Percentiles rank a stretch among this genome's conserved stretches.
Conservation (phyloP, 64 coral and sea anemone species). For the Dendronephthya gigantea region DNA sequence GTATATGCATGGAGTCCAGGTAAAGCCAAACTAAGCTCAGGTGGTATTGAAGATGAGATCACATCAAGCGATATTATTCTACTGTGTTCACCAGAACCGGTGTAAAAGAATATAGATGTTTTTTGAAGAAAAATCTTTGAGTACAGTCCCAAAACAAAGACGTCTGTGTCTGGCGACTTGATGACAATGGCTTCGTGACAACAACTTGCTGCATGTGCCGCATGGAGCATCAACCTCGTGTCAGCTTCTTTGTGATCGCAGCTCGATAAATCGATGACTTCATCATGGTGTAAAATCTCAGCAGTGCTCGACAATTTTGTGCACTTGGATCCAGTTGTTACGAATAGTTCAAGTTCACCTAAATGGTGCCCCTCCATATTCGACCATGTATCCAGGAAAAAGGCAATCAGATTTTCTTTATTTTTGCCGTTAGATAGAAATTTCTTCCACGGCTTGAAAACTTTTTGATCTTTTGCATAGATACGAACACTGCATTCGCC, state of each 20-base stretch:
- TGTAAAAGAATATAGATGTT: not conserved
- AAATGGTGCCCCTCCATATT: not conserved
- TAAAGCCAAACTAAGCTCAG: constrained; percentile 5
- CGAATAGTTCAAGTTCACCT: not conserved
- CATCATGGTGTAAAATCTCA: too few species aligned
- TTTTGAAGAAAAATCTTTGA: not conserved
- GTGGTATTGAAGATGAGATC: not conserved
- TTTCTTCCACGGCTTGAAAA: constrained; percentile 18
- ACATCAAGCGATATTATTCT: constrained; percentile 9
- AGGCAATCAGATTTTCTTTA: constrained; percentile 21
- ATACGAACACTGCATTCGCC: constrained; percentile 19
- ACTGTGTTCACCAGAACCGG: not conserved
- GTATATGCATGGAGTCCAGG: constrained; percentile 16
- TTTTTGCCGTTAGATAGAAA: constrained; percentile 9
- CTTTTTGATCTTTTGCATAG: constrained; percentile 19
- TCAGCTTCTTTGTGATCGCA: constrained; percentile 1
- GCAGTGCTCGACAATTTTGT: too few species aligned
- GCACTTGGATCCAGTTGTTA: too few species aligned
- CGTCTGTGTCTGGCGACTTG: constrained; percentile 11
- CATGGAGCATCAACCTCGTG: not conserved
- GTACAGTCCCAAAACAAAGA: constrained; percentile 1
- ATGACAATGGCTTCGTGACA: not conserved
- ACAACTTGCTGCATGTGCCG: not conserved
- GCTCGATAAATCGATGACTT: not conserved
- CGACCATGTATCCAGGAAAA: constrained; percentile 13